A percentile compares a stretch with the other conserved stretches of the same genome.
Evolutionary conservation across 2,888 invertebrate genomes (phyloP).

Genomic region (Bellardia pandia): DNA sequence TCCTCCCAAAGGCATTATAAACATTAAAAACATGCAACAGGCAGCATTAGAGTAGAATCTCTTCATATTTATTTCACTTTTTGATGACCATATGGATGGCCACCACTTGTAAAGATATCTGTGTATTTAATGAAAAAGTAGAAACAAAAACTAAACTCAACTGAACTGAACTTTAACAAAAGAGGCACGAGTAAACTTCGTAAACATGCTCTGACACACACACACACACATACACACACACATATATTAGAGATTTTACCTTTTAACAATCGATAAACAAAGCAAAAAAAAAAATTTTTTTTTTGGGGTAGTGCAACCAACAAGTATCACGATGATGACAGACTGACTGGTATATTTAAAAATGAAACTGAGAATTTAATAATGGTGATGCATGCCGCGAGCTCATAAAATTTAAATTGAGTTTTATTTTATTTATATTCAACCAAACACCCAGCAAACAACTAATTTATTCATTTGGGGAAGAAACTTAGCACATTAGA

Average conservation of each 20-base stretch:
- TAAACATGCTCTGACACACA: not conserved
- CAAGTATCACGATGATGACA: constrained; percentile 18
- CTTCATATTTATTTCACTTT: constrained; percentile 9
- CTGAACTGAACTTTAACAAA: not conserved
- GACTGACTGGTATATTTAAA: constrained; percentile 22
- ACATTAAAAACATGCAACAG: not conserved
- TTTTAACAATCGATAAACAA: not conserved
- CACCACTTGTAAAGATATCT: not conserved
- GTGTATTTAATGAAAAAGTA: not conserved
- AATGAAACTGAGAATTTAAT: not conserved
- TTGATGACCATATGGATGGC: not conserved
- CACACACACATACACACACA: not conserved
- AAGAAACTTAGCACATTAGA: too few relatives aligned
- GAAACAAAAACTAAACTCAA: not conserved
- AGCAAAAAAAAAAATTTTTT: not conserved
- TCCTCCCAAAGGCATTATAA: constrained; percentile 41
- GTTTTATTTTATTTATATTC: constrained; percentile 50
- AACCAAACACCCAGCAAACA: not conserved
- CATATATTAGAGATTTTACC: not conserved
- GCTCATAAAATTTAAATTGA: constrained; percentile 55
- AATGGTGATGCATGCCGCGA: constrained; percentile 52
- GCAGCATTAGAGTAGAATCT: not conserved
- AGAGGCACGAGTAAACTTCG: constrained; percentile 9
- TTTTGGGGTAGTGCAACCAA: not conserved
- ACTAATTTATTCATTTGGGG: too few relatives aligned